Conservation (phyloP, 2,797 vertebrate species). For the Onychomys leucogaster region DNA sequence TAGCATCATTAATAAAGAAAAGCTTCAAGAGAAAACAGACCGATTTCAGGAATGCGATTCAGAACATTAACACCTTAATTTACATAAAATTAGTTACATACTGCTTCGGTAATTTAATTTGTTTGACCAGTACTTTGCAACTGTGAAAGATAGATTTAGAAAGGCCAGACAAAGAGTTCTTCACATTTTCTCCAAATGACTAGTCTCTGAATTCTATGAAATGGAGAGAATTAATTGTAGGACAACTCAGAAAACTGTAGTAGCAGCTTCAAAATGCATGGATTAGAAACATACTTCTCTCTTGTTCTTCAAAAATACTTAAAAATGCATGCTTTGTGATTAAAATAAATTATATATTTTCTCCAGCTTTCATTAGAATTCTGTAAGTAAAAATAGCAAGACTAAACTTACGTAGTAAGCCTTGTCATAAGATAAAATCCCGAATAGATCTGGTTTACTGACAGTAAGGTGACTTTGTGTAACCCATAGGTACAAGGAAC, state of each 20-base stretch:
- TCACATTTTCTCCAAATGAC: conserved; percentile 91
- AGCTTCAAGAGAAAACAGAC: conserved; percentile 90
- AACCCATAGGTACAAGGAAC: neutral
- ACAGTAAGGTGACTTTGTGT: neutral
- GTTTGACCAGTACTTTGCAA: conserved; percentile 92
- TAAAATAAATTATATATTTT: conserved; percentile 73
- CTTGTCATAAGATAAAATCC: conserved; percentile 62
- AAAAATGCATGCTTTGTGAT: conserved; percentile 31
- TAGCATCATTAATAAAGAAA: conserved; percentile 87
- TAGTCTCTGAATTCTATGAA: conserved; percentile 89
- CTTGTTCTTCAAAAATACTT: conserved; percentile 64
- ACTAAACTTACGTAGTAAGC: conserved; percentile 73
- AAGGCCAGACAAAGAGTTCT: conserved; percentile 89
- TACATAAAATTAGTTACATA: conserved; percentile 96
- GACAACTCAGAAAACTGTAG: conserved; percentile 65
- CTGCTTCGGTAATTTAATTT: conserved; percentile 96
- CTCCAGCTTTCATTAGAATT: conserved; percentile 67
- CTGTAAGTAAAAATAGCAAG: conserved; percentile 59
- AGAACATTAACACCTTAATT: conserved; percentile 98
- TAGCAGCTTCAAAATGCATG: conserved; percentile 73
- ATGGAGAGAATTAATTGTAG: conserved; percentile 87
- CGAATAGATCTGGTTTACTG: conserved; percentile 38
- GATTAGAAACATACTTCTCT: conserved; percentile 64
- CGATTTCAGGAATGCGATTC: conserved; percentile 91
- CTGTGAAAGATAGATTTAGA: conserved; percentile 92